A percentile compares a stretch with the other conserved stretches of the same genome.
Conservation (phyloP, 2,797 vertebrate genomes). For the Echeneis naucrates region DNA sequence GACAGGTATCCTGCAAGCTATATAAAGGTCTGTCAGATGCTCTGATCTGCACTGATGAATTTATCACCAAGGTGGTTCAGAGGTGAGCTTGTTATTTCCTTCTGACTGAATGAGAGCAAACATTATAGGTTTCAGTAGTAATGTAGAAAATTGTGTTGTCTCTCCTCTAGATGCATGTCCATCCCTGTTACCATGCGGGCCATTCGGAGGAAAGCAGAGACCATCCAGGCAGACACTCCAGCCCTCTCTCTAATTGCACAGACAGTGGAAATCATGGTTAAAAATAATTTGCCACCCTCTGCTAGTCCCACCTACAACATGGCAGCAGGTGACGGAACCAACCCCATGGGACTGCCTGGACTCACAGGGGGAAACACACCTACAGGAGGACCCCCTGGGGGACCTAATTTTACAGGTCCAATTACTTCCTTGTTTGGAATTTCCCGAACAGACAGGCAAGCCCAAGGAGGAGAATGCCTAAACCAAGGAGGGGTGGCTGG, state of each 20-base stretch:
- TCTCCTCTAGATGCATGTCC: constrained; percentile 92
- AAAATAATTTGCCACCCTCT: constrained; percentile 96
- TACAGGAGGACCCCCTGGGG: constrained; percentile 79
- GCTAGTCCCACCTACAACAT: constrained; percentile 97
- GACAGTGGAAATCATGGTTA: constrained; percentile 98
- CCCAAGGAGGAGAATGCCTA: constrained; percentile 77
- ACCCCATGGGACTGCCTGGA: constrained; percentile 92
- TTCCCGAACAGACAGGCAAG: constrained; percentile 84
- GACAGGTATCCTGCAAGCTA: constrained; percentile 95
- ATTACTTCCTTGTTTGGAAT: constrained; percentile 92
- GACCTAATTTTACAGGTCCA: constrained; percentile 88
- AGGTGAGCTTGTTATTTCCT: constrained; percentile 83
- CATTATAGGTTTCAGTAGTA: neutral
- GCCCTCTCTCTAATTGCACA: constrained; percentile 97
- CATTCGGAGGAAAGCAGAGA: constrained; percentile 97
- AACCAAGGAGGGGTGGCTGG: constrained; percentile 70
- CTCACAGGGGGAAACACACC: constrained; percentile 87
- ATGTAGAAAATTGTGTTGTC: constrained; percentile 7
- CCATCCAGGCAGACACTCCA: constrained; percentile 98
- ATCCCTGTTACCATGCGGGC: constrained; percentile 99
- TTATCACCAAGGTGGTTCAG: constrained; percentile 99
- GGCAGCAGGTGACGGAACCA: constrained; percentile 84
- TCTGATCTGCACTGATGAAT: constrained; percentile 98
- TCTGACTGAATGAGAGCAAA: neutral
- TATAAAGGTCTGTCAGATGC: constrained; percentile 98